Evolutionary conservation across 2,797 vertebrate species (phyloP).

Genomic region (Galaxias olidus): DNA sequence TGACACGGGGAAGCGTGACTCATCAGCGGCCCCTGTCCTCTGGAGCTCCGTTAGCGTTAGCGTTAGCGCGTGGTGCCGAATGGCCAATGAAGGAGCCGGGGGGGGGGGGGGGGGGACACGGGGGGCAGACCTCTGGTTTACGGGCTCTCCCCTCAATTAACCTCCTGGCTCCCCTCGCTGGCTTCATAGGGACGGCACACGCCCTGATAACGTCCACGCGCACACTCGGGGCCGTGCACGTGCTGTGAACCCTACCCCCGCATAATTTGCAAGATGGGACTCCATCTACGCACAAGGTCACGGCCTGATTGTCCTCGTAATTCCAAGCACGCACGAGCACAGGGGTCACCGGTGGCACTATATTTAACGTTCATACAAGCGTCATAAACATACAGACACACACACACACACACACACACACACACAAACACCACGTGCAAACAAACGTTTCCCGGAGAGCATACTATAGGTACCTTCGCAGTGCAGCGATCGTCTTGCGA

Average conservation of each 20-base stretch:
- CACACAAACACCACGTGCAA: not conserved
- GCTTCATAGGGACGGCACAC: constrained; percentile 1
- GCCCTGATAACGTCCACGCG: too few species aligned
- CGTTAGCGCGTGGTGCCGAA: constrained; percentile 33
- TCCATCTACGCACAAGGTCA: too few species aligned
- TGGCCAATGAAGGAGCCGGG: constrained; percentile 48
- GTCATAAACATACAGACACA: constrained; percentile 9
- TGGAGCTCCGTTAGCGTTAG: constrained; percentile 35
- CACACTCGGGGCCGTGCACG: not conserved
- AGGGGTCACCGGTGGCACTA: constrained; percentile 1
- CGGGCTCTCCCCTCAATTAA: constrained; percentile 71
- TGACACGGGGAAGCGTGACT: constrained; percentile 18
- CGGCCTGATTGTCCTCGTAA: not conserved
- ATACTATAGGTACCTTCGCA: too few species aligned
- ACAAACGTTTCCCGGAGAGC: not conserved
- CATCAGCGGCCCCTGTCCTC: constrained; percentile 5
- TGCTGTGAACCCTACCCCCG: not conserved
- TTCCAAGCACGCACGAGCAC: constrained; percentile 18
- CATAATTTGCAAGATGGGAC: not conserved
- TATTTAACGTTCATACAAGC: too few species aligned
- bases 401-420: constrained; percentile 7
- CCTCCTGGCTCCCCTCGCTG: constrained; percentile 41
- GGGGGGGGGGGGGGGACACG: constrained; percentile 22
- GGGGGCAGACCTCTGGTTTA: constrained; percentile 58
- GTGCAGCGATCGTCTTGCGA: too few species aligned